phyloP scores from a whole-genome alignment of 1,140 invertebrate genomes.

The Brachionus paranguensis region DNA sequence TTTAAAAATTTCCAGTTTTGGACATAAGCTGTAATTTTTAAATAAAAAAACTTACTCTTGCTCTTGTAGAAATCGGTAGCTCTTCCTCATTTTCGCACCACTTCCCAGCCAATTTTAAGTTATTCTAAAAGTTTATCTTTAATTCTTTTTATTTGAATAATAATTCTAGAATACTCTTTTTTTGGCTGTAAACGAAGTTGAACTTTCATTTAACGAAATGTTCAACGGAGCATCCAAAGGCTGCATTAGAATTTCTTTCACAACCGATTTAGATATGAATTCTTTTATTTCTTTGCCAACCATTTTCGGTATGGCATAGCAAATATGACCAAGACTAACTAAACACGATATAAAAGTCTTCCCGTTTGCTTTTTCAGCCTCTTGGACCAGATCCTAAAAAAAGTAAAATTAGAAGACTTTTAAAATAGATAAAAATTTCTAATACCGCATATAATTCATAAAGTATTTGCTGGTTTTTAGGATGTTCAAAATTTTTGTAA shows the following conservation, averaged over 20 bases:
- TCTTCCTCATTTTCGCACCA: constrained; percentile 81
- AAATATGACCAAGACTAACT: constrained; percentile 86
- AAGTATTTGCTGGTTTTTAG: constrained; percentile 57
- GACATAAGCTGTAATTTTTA: background rate
- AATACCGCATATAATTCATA: background rate
- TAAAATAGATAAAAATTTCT: constrained; percentile 2
- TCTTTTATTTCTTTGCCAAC: constrained; percentile 80
- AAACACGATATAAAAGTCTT: constrained; percentile 80
- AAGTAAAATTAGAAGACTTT: background rate
- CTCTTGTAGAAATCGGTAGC: constrained; percentile 79
- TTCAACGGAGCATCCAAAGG: constrained; percentile 56
- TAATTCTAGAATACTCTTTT: background rate
- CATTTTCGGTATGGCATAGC: constrained; percentile 75
- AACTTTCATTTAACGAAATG: background rate
- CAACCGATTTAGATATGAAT: constrained; percentile 86
- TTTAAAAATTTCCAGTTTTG: too few species aligned
- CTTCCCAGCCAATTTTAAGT: constrained; percentile 55
- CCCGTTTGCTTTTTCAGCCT: constrained; percentile 58
- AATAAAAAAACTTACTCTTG: constrained; percentile 63
- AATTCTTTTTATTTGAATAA: background rate
- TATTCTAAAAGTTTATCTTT: background rate
- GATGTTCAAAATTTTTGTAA: constrained; percentile 69
- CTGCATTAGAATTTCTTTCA: constrained; percentile 86
- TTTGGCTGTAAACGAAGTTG: background rate
- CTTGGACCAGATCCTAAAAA: constrained; percentile 46